Percentiles rank a stretch among this genome's conserved stretches.
Conservation (phyloP, 2,888 invertebrate genomes). For the Heteropelma amictum region DNA sequence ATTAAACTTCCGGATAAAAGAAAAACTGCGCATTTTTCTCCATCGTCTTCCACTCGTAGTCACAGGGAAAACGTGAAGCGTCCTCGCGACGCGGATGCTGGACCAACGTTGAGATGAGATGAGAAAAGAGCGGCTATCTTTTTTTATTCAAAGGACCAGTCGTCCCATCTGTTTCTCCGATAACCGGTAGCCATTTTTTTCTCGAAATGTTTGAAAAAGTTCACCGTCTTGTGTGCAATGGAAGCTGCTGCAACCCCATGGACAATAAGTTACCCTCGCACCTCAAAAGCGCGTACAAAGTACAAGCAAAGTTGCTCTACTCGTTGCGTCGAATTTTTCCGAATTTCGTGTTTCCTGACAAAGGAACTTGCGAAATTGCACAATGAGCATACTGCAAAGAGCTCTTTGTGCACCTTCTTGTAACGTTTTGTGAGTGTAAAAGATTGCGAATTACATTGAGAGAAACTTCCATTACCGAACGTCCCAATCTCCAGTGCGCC, state of each 20-base stretch:
- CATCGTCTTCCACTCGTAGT: neutral
- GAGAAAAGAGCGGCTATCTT: neutral
- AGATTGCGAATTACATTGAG: neutral
- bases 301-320: neutral
- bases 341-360: constrained; percentile 38
- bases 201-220: constrained; percentile 40
- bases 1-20: constrained; percentile 16
- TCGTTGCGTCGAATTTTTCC: constrained; percentile 24
- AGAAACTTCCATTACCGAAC: neutral
- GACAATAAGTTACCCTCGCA: constrained; percentile 2
- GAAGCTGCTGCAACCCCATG: too few species aligned
- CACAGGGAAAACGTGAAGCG: neutral
- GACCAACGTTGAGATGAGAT: too few species aligned
- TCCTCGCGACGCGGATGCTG: too few species aligned
- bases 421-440: neutral
- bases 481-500: neutral
- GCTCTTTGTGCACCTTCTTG: neutral
- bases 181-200: constrained; percentile 8
- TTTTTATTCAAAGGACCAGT: neutral
- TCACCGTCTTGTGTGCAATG: neutral
- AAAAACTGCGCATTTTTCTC: constrained; percentile 21
- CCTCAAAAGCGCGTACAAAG: neutral
- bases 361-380: neutral
- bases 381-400: neutral
- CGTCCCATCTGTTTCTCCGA: neutral